Evolutionary conservation across 2,888 invertebrate genomes (phyloP), one percentile per base, ranked within the genome.

Genomic region (Belgica antarctica): DNA sequence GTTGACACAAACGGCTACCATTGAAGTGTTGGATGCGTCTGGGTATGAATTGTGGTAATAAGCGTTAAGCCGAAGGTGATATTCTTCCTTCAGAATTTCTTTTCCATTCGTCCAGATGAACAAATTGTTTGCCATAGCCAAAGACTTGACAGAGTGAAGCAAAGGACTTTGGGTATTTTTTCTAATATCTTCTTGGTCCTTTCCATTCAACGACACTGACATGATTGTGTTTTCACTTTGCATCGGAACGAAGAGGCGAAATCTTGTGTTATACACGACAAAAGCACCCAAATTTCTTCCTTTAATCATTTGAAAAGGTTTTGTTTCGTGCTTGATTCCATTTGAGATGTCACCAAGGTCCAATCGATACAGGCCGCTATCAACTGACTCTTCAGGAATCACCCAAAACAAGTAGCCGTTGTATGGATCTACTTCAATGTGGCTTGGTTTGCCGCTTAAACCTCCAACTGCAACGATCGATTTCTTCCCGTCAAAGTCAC

Each of bases 391-490:
- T 19, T 84, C 85, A 70, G 82, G 81, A 68, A 86, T 79, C 2
- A 86, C 85, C 89, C 90, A 94, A 78, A 93, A 95, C 25, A 95
- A 79, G 78, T 89, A 94, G 5, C 96, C 96, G 78, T 96, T 96
- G 75, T 91, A 88, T 31, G 96, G 93, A 82, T 96, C 96, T 0
- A 94, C 90, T 81, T 93, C 89, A 73, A 96, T 85, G 75, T 92
- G 90, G 70, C 86, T 84, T 0, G 94, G 90, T 74, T 86, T 84
- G 5, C 3, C 84, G 66, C 83, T 82, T 70, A 94, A 83, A 0
- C 88, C 89, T 10, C 88, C 86, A 71, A 89, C 81, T 0, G 91
- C 88, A 0, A 89, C 85, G 7, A 87, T 85, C 72, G 89, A 81
- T 8, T 68, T 68, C 24, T 70, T 86, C 85, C 73, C 83, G 84